Evolutionary conservation across 2,113 vertebrate species (phyloP).

Genomic region (Ammodytes dubius): DNA sequence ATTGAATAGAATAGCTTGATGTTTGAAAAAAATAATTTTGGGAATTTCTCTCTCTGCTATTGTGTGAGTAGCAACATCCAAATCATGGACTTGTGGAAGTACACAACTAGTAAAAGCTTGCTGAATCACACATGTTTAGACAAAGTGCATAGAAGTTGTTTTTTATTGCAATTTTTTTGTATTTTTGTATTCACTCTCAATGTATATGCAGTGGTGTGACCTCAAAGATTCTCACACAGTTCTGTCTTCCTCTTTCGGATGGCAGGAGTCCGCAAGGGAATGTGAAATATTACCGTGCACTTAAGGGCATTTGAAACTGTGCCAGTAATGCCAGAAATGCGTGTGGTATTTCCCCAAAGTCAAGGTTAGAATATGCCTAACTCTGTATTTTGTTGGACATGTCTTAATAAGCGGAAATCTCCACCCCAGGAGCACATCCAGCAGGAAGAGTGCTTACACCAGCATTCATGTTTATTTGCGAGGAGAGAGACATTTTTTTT

Average conservation of each 20-base stretch:
- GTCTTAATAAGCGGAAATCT: constrained; percentile 68
- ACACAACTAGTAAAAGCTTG: constrained; percentile 9
- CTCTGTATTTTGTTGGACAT: constrained; percentile 45
- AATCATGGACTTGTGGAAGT: constrained; percentile 17
- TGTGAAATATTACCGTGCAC: constrained; percentile 16
- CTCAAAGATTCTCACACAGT: background rate
- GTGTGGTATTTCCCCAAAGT: constrained; percentile 34
- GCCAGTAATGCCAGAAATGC: constrained; percentile 27
- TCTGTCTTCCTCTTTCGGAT: background rate
- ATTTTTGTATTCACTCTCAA: background rate
- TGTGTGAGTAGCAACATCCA: constrained; percentile 7
- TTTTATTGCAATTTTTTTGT: background rate
- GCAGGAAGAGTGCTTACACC: constrained; percentile 53
- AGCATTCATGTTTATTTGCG: constrained; percentile 17
- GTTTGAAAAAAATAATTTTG: constrained; percentile 21
- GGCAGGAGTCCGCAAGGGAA: background rate
- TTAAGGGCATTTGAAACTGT: constrained; percentile 19
- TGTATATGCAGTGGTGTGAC: background rate
- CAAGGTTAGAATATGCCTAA: constrained; percentile 37
- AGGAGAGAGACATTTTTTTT: background rate
- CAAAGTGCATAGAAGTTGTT: background rate
- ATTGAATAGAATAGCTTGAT: constrained; percentile 13
- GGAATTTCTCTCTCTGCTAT: constrained; percentile 8
- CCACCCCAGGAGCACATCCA: constrained; percentile 51
- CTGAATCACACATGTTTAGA: constrained; percentile 35